phyloP scores from a whole-genome alignment of 2,888 invertebrate genomes.

The Strigamia maritima region DNA sequence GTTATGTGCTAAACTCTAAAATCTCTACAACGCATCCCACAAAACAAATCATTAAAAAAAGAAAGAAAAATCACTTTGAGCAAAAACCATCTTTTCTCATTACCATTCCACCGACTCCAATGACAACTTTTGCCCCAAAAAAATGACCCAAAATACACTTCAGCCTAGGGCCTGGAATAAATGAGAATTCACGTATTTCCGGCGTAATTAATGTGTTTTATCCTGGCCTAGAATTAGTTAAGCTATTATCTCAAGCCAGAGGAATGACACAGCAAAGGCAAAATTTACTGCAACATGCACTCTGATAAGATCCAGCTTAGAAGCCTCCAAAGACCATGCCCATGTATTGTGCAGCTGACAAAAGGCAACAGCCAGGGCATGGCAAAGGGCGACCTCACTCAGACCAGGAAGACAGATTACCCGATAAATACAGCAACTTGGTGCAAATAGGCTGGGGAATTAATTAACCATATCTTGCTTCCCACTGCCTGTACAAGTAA shows the following conservation, averaged over 20 bases:
- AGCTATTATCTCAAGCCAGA: conserved; percentile 4
- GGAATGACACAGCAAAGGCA: conserved; percentile 11
- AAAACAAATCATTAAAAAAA: not conserved
- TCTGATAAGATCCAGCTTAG: conserved; percentile 27
- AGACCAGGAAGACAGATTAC: not conserved
- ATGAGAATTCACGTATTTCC: conserved; percentile 27
- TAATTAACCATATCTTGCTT: conserved; percentile 6
- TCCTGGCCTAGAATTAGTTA: not conserved
- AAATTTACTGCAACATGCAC: conserved; percentile 29
- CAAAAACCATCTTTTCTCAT: not conserved
- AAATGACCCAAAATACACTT: not conserved
- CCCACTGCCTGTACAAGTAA: not conserved
- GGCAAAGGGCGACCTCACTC: conserved; percentile 29
- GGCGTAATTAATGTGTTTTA: conserved; percentile 9
- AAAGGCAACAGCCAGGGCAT: conserved; percentile 22
- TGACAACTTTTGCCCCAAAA: not conserved
- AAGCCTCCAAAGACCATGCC: conserved; percentile 17
- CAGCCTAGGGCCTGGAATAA: not conserved
- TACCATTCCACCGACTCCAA: not conserved
- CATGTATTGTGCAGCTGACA: conserved; percentile 21
- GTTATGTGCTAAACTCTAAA: not conserved
- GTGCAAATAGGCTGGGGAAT: conserved; percentile 24
- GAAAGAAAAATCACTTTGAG: not conserved
- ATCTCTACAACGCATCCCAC: not conserved
- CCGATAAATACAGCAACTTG: conserved; percentile 1